phyloP scores from a whole-genome alignment of 1,140 invertebrate species.

The Habropoda laboriosa region DNA sequence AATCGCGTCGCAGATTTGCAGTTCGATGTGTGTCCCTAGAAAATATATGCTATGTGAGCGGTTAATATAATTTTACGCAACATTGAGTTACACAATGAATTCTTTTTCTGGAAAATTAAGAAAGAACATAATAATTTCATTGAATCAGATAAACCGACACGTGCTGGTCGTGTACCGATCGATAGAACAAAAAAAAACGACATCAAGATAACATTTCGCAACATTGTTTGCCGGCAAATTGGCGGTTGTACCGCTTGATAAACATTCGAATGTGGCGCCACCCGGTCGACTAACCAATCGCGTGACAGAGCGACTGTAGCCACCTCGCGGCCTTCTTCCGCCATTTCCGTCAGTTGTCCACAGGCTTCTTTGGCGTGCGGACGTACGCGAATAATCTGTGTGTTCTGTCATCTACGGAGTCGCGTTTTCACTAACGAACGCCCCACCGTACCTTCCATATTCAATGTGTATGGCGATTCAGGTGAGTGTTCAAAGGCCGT shows the following conservation, averaged over 20 bases:
- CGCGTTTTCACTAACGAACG: constrained; percentile 77
- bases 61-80: not conserved
- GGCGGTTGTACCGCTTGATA: too few relatives aligned
- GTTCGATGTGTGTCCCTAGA: too few relatives aligned
- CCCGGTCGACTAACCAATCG: not conserved
- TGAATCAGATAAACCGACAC: not conserved
- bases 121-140: not conserved
- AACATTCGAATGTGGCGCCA: constrained; percentile 18
- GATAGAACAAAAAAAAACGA: not conserved
- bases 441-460: constrained; percentile 82
- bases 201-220: not conserved
- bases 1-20: not conserved
- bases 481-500: constrained; percentile 75
- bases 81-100: too few relatives aligned
- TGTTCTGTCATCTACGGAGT: constrained; percentile 71
- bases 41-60: too few relatives aligned
- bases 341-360: constrained; percentile 71
- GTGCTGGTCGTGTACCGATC: not conserved
- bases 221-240: not conserved
- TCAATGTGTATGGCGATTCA: constrained; percentile 86
- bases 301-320: not conserved
- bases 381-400: constrained; percentile 63
- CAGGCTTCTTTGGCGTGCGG: constrained; percentile 67
- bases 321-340: constrained; percentile 42
- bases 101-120: not conserved